Evolutionary conservation across 1,140 invertebrate species (phyloP).

Genomic region (Drosophila arawakana): DNA sequence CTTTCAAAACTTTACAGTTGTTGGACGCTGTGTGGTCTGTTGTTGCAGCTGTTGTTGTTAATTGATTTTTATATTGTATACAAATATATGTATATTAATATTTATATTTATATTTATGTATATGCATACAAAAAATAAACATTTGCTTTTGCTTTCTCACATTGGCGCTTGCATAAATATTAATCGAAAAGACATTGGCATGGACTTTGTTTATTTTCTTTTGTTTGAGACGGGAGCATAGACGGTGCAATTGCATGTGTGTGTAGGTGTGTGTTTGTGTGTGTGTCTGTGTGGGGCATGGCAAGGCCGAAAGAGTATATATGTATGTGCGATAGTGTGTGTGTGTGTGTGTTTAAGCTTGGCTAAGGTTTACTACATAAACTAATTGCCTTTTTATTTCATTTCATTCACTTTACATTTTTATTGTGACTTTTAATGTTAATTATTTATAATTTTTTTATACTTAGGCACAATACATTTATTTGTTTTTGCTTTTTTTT

Average conservation of each 20-base stretch:
- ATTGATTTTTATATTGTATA: slow-evolving; percentile 51
- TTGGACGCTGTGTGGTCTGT: slow-evolving; percentile 36
- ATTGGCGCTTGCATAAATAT: slow-evolving; percentile 74
- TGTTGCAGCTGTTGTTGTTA: slow-evolving; percentile 30
- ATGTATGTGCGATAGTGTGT: neutral
- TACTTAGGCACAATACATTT: slow-evolving; percentile 81
- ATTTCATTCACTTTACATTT: slow-evolving; percentile 22
- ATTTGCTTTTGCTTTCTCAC: slow-evolving; percentile 73
- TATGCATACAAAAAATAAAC: slow-evolving; percentile 77
- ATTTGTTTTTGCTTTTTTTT: slow-evolving; percentile 46
- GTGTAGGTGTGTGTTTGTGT: slow-evolving; percentile 19
- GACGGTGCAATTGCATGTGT: slow-evolving; percentile 67
- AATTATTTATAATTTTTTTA: slow-evolving; percentile 65
- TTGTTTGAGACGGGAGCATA: slow-evolving; percentile 59
- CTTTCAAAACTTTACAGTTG: slow-evolving; percentile 8
- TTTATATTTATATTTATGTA: slow-evolving; percentile 54
- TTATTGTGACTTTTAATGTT: slow-evolving; percentile 22
- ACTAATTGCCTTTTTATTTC: slow-evolving; percentile 38
- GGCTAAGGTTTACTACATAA: slow-evolving; percentile 53
- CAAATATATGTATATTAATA: slow-evolving; percentile 50
- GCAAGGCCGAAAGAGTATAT: slow-evolving; percentile 13
- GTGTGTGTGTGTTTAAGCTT: slow-evolving; percentile 57
- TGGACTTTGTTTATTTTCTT: slow-evolving; percentile 21
- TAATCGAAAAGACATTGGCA: slow-evolving; percentile 73
- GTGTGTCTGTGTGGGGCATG: slow-evolving; percentile 20